Evolutionary conservation across 2,888 invertebrate genomes (phyloP), one percentile per base, ranked within the genome.

Genomic region (Tipula helvola): DNA sequence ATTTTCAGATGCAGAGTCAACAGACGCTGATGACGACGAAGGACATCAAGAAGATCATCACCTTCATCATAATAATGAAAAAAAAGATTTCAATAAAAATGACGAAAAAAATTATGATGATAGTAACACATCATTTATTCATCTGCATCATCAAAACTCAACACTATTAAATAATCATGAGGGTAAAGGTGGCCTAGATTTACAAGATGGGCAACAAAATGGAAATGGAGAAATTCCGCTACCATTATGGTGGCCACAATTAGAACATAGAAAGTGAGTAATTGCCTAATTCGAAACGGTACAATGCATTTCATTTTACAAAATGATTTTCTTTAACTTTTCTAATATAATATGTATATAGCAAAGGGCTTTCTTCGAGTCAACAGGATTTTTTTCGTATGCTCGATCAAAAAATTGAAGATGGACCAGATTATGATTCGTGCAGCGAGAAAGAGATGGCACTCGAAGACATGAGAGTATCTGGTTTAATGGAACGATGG

Each of bases 331-430:
- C 13, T 41, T 42, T 42, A 42, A 18, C 16, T 85, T 83, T 71
- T 13, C 1, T 85, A 36, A 85, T 85, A n/a, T 10, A 36, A 10
- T 42, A n/a, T n/a, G n/a, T n/a, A n/a, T n/a, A 85, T 42, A 85
- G 85, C 94, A 97, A 97, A 91, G 96, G 97, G 93, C 94, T 96
- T 91, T 97, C 97, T 88, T 94, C 95, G 88, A 97, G 97, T 91
- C 97, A 97, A 92, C 94, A 96, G 90, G 97, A 97, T 90, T 98
- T 98, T 93, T 98, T 98, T 93, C 96, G 95, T 91, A 96, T 97
- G 96, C 93, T 97, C 89, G 97, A 97, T 91, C 96, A 97, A 89
- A 97, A 97, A 93, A 97, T 97, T 90, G 96, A 97, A 91, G 95
- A 95, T 96, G 96, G 96, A 87, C 95, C 95, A 88, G 96, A 96